phyloP scores from a whole-genome alignment of 92 coral and sea anemone species.

The Porites lobata region DNA sequence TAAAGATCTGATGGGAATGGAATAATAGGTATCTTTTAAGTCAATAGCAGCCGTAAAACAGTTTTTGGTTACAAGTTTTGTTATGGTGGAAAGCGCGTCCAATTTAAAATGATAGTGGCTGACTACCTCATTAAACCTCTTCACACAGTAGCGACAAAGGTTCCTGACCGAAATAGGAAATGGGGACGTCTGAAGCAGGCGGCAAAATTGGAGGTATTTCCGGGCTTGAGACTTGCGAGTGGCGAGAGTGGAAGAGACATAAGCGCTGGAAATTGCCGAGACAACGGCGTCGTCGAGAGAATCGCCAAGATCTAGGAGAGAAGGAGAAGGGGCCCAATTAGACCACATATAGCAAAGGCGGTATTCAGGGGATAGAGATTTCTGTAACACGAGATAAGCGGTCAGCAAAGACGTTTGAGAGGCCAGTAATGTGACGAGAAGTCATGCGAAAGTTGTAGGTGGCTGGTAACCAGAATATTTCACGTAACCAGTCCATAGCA shows the following conservation, averaged over 20 bases:
- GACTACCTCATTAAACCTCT: slow-evolving; percentile 6
- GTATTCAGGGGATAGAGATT: not conserved
- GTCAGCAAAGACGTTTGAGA: no score
- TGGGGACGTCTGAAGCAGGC: not conserved
- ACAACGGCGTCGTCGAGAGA: not conserved
- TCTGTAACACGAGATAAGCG: not conserved
- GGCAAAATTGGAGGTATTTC: not conserved
- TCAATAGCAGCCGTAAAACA: not conserved
- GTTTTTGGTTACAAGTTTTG: not conserved
- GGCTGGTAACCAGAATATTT: not conserved
- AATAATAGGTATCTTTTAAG: not conserved
- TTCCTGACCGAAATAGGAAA: not conserved
- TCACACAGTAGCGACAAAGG: slow-evolving; percentile 8
- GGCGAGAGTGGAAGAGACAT: not conserved
- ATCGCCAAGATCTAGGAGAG: no score
- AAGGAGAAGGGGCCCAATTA: not conserved
- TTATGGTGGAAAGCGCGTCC: not conserved
- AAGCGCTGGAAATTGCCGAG: not conserved
- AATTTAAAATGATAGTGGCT: not conserved
- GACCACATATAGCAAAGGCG: not conserved
- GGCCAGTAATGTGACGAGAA: no score
- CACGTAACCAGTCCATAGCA: not conserved
- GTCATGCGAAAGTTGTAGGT: not conserved
- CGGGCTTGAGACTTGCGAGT: not conserved
- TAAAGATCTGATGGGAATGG: slow-evolving; percentile 26